phyloP scores from a whole-genome alignment of 2,113 vertebrate genomes.

The Aleadryas rufinucha region DNA sequence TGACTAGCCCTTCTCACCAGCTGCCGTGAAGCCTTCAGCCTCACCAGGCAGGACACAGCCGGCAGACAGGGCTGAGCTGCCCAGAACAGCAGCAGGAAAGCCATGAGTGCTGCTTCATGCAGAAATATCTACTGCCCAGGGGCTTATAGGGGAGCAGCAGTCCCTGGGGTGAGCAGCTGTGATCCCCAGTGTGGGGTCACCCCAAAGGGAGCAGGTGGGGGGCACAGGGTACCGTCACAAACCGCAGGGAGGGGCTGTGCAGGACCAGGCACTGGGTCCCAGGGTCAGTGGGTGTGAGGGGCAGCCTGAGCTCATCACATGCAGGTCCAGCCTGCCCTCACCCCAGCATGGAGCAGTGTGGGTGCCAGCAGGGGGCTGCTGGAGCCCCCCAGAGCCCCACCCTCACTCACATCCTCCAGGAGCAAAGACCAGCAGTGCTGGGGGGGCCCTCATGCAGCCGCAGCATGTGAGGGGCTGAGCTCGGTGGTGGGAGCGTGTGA shows the following conservation, averaged over 20 bases:
- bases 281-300: not conserved
- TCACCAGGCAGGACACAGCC: not conserved
- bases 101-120: rapidly evolving
- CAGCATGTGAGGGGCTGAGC: not conserved
- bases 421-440: not conserved
- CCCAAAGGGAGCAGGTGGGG: rapidly evolving
- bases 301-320: not conserved
- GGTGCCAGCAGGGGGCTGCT: not conserved
- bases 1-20: not conserved
- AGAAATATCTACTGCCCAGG: not conserved
- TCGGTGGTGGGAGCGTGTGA: rapidly evolving
- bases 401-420: not conserved
- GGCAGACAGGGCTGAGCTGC: not conserved
- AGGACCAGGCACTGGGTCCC: no score
- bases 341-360: not conserved
- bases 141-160: not conserved
- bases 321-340: not conserved
- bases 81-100: not conserved
- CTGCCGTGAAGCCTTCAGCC: not conserved
- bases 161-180: not conserved
- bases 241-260: not conserved
- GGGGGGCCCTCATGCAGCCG: not conserved
- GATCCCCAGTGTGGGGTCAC: not conserved
- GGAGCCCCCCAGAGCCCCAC: not conserved
- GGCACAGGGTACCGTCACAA: not conserved